A percentile compares a stretch with the other conserved stretches of the same genome.
These are phyloP conservation scores for Rhea americana DNA, from an alignment of 2,113 vertebrate genomes.

Conservation along the genomic window DNA sequence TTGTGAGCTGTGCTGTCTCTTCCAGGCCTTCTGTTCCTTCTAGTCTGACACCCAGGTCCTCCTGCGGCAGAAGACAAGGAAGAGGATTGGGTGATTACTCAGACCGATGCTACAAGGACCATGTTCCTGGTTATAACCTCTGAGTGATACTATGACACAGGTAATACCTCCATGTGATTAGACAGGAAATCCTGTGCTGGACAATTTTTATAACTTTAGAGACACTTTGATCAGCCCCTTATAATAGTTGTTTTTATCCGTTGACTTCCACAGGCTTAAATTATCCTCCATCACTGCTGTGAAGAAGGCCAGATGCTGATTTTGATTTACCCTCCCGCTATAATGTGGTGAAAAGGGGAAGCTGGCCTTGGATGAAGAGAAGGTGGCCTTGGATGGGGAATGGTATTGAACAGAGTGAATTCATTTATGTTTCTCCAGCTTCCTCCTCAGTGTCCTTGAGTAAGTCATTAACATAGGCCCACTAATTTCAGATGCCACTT, in stretches of 20 bases:
- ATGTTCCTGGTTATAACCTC: background rate
- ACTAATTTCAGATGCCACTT: background rate
- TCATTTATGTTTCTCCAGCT: background rate
- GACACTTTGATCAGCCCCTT: background rate
- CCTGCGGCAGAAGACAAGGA: background rate
- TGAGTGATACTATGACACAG: background rate
- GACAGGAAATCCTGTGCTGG: background rate
- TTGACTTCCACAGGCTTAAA: background rate
- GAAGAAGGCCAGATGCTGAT: background rate
- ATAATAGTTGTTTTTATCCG: background rate
- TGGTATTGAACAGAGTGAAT: accelerated
- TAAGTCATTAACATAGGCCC: background rate
- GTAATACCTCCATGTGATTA: background rate
- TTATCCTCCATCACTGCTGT: accelerated
- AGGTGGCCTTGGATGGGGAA: background rate
- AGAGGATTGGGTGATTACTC: background rate
- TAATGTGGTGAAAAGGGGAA: background rate
- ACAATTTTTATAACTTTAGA: background rate
- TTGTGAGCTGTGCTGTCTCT: background rate
- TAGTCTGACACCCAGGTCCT: background rate
- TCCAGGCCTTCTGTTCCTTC: background rate
- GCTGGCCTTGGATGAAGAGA: background rate
- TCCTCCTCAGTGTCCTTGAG: background rate
- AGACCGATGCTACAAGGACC: background rate
- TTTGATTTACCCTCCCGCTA: background rate